Conservation (phyloP, 2,797 vertebrate species). For the Leucoraja ocellata region DNA sequence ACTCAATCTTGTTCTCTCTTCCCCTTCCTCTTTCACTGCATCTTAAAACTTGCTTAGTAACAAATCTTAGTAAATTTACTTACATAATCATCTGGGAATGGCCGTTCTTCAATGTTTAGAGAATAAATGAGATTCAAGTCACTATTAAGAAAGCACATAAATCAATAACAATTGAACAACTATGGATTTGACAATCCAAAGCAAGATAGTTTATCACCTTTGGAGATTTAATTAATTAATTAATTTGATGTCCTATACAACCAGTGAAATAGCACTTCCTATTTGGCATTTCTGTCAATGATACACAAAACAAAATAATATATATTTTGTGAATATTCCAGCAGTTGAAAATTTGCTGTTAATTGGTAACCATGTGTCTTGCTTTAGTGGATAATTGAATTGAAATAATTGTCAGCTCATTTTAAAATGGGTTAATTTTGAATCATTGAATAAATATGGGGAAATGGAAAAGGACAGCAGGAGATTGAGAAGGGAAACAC, state of each 20-base stretch:
- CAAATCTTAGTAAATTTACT: background rate
- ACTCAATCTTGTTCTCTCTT: too few relatives aligned
- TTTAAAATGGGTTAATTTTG: background rate
- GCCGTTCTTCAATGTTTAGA: background rate
- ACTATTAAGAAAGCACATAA: conserved; percentile 27
- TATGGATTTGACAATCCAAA: background rate
- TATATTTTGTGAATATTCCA: background rate
- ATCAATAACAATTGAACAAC: background rate
- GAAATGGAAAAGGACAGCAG: background rate
- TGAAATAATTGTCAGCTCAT: background rate
- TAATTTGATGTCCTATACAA: background rate
- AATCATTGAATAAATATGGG: background rate
- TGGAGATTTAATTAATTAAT: background rate
- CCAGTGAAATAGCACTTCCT: background rate
- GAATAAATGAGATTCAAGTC: background rate
- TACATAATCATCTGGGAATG: background rate
- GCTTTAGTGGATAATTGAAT: background rate
- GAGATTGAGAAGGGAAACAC: too few relatives aligned
- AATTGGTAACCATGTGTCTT: background rate
- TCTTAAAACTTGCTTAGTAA: background rate
- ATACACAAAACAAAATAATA: background rate
- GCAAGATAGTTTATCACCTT: background rate
- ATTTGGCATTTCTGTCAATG: background rate
- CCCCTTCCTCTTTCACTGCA: too few relatives aligned
- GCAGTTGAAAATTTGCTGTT: background rate